Evolutionary conservation across 2,113 vertebrate species (phyloP).

Genomic region (Pangasianodon hypophthalmus): DNA sequence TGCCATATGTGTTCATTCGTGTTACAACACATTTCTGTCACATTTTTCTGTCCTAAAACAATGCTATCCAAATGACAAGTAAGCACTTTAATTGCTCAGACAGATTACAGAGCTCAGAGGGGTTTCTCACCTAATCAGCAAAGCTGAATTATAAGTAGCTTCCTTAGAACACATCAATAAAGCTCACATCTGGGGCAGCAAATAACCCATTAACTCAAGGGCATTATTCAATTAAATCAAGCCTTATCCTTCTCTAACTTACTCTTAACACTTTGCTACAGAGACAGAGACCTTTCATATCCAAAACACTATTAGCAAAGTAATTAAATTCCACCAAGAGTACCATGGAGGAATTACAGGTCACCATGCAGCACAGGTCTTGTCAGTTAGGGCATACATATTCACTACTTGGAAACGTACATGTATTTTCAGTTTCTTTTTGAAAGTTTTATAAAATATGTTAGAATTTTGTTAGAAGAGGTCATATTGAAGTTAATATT

Average conservation of each 20-base stretch:
- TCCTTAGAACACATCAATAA: constrained; percentile 33
- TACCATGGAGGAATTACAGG: background rate
- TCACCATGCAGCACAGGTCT: background rate
- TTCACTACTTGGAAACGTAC: background rate
- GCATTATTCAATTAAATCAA: constrained; percentile 26
- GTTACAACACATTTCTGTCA: background rate
- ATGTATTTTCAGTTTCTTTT: background rate
- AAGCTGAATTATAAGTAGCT: constrained; percentile 13
- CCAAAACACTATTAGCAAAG: background rate
- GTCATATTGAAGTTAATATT: background rate
- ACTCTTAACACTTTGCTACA: background rate
- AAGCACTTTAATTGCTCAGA: background rate
- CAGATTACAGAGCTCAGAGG: background rate
- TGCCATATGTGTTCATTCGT: background rate
- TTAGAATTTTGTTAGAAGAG: background rate
- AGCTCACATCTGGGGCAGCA: background rate
- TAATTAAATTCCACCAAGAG: constrained; percentile 5
- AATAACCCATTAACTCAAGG: constrained; percentile 30
- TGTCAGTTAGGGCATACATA: background rate
- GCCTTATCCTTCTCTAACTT: constrained; percentile 8
- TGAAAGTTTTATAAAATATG: background rate
- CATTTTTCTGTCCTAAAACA: background rate
- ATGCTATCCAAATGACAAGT: background rate
- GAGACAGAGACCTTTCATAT: background rate
- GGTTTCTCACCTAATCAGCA: background rate